Percentiles rank a stretch among this genome's conserved stretches.
Conservation (phyloP, 2,888 invertebrate genomes). For the Drosophila engyochracea region DNA sequence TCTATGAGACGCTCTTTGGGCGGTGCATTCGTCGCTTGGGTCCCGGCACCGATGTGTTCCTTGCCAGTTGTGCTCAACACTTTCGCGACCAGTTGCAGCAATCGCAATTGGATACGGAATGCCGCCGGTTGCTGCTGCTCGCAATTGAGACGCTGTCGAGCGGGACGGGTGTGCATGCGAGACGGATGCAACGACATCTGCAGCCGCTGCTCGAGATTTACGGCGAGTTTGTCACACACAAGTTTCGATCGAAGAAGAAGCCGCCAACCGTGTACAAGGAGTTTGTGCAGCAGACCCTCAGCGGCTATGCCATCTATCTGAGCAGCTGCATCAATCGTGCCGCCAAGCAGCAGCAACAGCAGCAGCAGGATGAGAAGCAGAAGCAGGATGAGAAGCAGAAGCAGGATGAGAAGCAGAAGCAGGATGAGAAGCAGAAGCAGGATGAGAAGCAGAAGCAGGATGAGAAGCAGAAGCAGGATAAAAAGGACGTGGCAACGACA, state of each 20-base stretch:
- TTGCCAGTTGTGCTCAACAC: constrained; percentile 58
- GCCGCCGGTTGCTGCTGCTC: constrained; percentile 67
- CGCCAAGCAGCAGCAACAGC: constrained; percentile 23
- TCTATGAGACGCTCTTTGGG: constrained; percentile 80
- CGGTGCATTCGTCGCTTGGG: constrained; percentile 64
- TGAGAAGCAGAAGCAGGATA: not conserved
- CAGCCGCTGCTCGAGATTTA: constrained; percentile 59
- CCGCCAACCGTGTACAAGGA: constrained; percentile 65
- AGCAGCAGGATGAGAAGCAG: not conserved
- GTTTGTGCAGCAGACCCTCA: constrained; percentile 76
- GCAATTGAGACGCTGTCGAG: constrained; percentile 76
- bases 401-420: too few relatives aligned
- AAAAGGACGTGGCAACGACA: not conserved
- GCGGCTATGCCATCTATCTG: constrained; percentile 64
- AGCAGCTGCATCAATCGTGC: constrained; percentile 58
- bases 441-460: not conserved
- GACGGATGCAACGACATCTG: constrained; percentile 66
- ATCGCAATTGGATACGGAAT: constrained; percentile 40
- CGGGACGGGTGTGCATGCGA: constrained; percentile 56
- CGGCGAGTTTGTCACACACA: constrained; percentile 48
- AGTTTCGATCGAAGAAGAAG: constrained; percentile 54
- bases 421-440: not conserved
- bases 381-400: not conserved
- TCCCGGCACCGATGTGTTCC: constrained; percentile 68
- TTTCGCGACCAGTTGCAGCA: constrained; percentile 48